Evolutionary conservation across 2,888 invertebrate genomes (phyloP), one percentile per base, ranked within the genome.

Genomic region (Catonia carolina): DNA sequence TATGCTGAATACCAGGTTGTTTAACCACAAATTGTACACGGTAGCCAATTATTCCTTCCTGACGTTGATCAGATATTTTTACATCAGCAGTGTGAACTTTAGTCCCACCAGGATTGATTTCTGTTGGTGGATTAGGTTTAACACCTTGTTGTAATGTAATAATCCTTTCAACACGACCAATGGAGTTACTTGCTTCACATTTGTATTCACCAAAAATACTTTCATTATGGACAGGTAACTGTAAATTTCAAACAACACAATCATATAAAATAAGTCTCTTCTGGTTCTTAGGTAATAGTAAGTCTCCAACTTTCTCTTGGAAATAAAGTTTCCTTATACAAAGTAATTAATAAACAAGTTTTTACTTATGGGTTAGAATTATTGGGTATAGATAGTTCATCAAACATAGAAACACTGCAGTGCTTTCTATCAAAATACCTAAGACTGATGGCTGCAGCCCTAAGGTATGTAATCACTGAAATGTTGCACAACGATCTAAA

Each of bases 71-170:
- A 27, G 59, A 52, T 12, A 64, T 53, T n/a, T 63, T 56, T 7
- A 65, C 53, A 3, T 53, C 45, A 10, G 62, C 63, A 1, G 62
- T 55, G 18, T 48, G 49, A 7, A 59, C 59, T n/a, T 56, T 58
- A 10, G 59, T 53, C 1, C 50, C 41, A 5, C 54, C 60, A 22
- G 63, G 27, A 15, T 27, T 33, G 7, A 64, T 53, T 0, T 50
- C 41, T 22, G 49, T 53, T 3, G 82, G 82, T 1, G 74, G 70
- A 2, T 74, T 71, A 0, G 82, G 81, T 64, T 78, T 77, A 1
- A 71, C 71, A 14, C 81, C 81, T 64, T 76, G 71, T 49, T 75
- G 73, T 47, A 82, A 67, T 1, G 69, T 71, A 53, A 78, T 76
- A 14, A 70, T 69, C 15, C 76, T 73, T 56, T 68, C 68, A 51